These are phyloP conservation scores for Spilosoma lubricipeda DNA, from an alignment of 2,888 invertebrate species.

Conservation along the genomic window DNA sequence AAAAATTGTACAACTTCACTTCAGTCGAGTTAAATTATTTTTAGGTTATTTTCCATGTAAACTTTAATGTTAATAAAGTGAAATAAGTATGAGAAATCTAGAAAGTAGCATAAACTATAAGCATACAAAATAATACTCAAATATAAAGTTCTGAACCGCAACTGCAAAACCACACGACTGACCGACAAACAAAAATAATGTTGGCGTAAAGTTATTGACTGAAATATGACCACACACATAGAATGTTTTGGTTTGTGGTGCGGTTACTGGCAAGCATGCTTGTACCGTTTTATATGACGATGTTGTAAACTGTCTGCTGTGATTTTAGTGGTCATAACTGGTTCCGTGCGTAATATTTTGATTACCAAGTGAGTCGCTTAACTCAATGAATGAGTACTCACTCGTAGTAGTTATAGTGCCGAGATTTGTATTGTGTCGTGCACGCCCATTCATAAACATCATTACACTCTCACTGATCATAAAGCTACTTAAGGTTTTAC, in stretches of 20 bases:
- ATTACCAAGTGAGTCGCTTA: background rate
- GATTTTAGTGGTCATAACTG: slow-evolving; percentile 1
- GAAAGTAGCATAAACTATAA: background rate
- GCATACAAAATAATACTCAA: background rate
- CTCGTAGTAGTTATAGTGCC: background rate
- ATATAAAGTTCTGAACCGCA: background rate
- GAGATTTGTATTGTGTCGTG: background rate
- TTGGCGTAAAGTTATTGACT: slow-evolving; percentile 51
- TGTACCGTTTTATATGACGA: background rate
- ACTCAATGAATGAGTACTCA: background rate
- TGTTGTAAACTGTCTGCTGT: background rate
- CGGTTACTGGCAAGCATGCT: background rate
- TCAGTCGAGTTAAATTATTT: background rate
- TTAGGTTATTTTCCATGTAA: background rate
- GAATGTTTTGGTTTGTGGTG: slow-evolving; percentile 13
- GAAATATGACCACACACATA: slow-evolving; percentile 40
- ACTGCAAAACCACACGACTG: slow-evolving; percentile 15
- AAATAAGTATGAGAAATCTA: background rate
- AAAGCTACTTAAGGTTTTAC: background rate
- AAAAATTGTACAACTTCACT: background rate
- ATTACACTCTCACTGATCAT: background rate
- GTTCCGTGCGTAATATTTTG: background rate
- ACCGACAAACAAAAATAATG: slow-evolving; percentile 52
- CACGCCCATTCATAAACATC: background rate
- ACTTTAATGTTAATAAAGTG: background rate